Conservation (phyloP, 2,888 invertebrate genomes). For the Drosophila demipolita region DNA sequence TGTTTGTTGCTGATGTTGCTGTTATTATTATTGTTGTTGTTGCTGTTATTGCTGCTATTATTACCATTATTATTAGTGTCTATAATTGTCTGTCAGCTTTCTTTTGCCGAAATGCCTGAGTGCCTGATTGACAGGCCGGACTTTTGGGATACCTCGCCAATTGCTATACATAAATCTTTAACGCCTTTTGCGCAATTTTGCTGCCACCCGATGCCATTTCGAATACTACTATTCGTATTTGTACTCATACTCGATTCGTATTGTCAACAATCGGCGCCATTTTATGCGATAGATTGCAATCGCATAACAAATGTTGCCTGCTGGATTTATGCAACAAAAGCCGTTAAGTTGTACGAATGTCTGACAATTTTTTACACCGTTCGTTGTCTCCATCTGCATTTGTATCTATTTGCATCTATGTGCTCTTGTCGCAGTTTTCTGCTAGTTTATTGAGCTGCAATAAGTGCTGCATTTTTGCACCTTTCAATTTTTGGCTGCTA, state of each 20-base stretch:
- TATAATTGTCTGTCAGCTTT: constrained; percentile 75
- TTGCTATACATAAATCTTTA: constrained; percentile 51
- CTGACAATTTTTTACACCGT: constrained; percentile 57
- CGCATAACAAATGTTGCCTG: constrained; percentile 77
- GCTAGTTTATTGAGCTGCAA: constrained; percentile 74
- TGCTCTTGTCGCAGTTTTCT: constrained; percentile 54
- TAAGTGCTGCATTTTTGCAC: constrained; percentile 49
- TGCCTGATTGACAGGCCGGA: constrained; percentile 44
- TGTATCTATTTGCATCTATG: constrained; percentile 17
- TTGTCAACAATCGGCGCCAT: constrained; percentile 76
- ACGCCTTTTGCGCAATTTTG: constrained; percentile 68
- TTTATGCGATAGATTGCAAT: constrained; percentile 74
- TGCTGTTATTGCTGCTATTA: constrained; percentile 27
- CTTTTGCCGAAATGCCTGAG: constrained; percentile 64
- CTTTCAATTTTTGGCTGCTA: constrained; percentile 58
- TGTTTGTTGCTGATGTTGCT: constrained; percentile 42
- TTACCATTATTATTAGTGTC: constrained; percentile 64
- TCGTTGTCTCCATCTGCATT: constrained; percentile 45
- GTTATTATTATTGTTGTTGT: constrained; percentile 3
- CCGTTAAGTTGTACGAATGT: constrained; percentile 76
- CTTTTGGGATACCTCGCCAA: constrained; percentile 22
- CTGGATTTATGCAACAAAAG: constrained; percentile 77
- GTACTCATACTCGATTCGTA: constrained; percentile 43
- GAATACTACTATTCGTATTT: constrained; percentile 17
- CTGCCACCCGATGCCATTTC: constrained; percentile 23